Evolutionary conservation across 37 sponge, comb jelly and placozoan genomes (phyloP), one percentile per base, ranked within the genome.

Genomic region (Aplysina aerophoba): DNA sequence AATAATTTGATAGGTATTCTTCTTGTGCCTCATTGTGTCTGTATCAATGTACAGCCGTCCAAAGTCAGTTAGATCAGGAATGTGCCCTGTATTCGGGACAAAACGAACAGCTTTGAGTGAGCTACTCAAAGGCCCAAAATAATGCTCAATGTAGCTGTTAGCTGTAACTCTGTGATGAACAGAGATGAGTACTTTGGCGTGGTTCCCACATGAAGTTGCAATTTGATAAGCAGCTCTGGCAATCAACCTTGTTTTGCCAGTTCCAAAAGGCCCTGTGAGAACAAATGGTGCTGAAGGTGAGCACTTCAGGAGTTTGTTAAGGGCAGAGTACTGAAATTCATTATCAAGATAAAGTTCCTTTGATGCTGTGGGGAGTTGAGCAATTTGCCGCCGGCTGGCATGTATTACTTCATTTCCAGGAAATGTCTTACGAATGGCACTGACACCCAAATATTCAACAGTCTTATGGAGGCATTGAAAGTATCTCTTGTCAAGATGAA

Each of bases 221-320:
- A 87, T 53, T 22, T 87, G 72, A 59, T 67, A 59, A 33, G 81
- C 80, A 34, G 87, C 87, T 68, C 57, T 60, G 13, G 77, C 87
- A 35, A 87, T 84, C 20, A 87, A 30, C 22, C 67, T 53, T 20
- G 87, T 87, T 66, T 87, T 87, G 0, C 87, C 87, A 35, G 87
- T 87, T 28, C 87, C 87, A 87, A 87, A 87, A 21, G 87, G 66
- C 11, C 87, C 87, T 27, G 81, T 80, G 56, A 87, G 41, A 13
- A 87, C 12, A 22, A 87, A 41, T 55, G 81, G 81, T 16, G 72
- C 87, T 30, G 30, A 30, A 0, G 71, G 39, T 15, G 55, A 22
- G 35, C 54, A 35, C 20, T 21, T 34, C 34, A 87, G 24, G 14
- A 87, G 67, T 12, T 24, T 20, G 0, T 80, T 22, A 15, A 87